Conservation (phyloP, 2,888 invertebrate genomes). For the Camponotus fellah region DNA sequence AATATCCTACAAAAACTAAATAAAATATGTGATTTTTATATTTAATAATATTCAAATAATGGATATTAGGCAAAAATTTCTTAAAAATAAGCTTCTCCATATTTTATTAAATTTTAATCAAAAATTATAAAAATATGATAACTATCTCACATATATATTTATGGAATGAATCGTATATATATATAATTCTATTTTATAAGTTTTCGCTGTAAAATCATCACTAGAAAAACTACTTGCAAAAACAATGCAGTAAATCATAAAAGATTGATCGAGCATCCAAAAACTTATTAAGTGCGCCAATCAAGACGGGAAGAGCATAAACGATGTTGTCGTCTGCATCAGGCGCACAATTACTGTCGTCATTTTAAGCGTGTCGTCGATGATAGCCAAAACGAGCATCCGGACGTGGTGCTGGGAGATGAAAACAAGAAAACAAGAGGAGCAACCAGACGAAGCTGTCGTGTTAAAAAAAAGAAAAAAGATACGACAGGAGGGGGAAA, state of each 20-base stretch:
- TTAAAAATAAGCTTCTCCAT: neutral
- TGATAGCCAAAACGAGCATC: slow-evolving; percentile 31
- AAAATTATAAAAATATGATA: neutral
- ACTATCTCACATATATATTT: neutral
- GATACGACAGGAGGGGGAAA: neutral
- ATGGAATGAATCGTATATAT: neutral
- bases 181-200: neutral
- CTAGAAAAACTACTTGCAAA: neutral
- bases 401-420: neutral
- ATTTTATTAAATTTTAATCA: neutral
- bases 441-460: slow-evolving; percentile 23
- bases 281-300: slow-evolving; percentile 4
- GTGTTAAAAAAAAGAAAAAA: slow-evolving; percentile 5
- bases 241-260: neutral
- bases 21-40: neutral
- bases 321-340: slow-evolving; percentile 11
- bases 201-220: neutral
- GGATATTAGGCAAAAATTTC: neutral
- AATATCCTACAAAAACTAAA: neutral
- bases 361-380: slow-evolving; percentile 25
- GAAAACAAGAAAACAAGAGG: slow-evolving; percentile 17
- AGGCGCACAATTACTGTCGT: slow-evolving; percentile 16
- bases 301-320: slow-evolving; percentile 12
- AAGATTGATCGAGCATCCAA: neutral
- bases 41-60: neutral